phyloP scores from a whole-genome alignment of 2,888 invertebrate genomes.

The Trissoscelio sp. region DNA sequence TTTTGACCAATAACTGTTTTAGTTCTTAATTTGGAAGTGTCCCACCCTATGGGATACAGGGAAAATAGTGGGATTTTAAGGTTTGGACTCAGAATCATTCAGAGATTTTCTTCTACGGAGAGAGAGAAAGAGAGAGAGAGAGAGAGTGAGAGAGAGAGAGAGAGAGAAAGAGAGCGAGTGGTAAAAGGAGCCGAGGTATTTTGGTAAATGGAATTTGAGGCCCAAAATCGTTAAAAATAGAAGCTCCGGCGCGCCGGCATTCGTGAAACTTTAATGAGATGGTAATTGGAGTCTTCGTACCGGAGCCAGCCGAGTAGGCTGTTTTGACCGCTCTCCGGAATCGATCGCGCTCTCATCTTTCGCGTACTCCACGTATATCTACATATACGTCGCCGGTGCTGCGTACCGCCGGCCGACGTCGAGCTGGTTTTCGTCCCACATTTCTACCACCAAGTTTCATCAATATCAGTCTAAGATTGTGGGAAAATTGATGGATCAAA shows the following conservation, averaged over 20 bases:
- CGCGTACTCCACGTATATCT: constrained; percentile 28
- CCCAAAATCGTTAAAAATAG: constrained; percentile 46
- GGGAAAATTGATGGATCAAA: no score
- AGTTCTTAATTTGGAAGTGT: no score
- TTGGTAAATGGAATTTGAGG: constrained; percentile 13
- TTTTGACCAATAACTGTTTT: no score
- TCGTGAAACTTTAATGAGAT: constrained; percentile 52
- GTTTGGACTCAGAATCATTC: no score
- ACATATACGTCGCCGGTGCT: constrained; percentile 45
- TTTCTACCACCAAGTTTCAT: constrained; percentile 12
- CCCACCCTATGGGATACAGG: no score
- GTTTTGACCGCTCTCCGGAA: constrained; percentile 43
- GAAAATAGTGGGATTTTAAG: no score
- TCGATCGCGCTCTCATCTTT: constrained; percentile 58
- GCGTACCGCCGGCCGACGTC: constrained; percentile 35
- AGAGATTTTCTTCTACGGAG: no score
- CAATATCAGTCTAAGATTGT: no score
- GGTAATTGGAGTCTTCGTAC: constrained; percentile 48
- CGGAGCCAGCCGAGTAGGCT: constrained; percentile 1
- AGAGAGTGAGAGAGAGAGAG: no score
- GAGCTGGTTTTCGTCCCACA: constrained; percentile 37
- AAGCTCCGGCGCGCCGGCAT: constrained; percentile 34
- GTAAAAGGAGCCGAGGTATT: constrained; percentile 19
- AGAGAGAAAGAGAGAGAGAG: no score
- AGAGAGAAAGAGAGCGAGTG: no score